These are phyloP conservation scores for Perizoma affinitatum DNA, from an alignment of 2,888 invertebrate species.

Conservation along the genomic window DNA sequence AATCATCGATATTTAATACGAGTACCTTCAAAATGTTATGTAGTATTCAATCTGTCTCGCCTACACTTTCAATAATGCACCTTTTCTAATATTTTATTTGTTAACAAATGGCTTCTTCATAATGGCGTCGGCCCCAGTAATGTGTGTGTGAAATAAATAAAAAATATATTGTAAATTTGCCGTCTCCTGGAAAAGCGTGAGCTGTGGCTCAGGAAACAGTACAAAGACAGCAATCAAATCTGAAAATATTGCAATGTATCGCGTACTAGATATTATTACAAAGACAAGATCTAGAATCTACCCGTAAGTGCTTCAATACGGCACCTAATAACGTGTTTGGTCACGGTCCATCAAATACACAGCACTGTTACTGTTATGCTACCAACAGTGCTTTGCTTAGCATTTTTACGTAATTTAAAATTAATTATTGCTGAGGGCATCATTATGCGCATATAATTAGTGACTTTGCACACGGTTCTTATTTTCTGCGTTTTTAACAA, in stretches of 20 bases:
- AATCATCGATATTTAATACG: too few relatives aligned
- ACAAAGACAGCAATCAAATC: background rate
- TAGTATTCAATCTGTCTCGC: too few relatives aligned
- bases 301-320: slow-evolving; percentile 7
- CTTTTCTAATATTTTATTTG: too few relatives aligned
- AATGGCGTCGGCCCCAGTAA: too few relatives aligned
- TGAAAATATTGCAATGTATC: slow-evolving; percentile 3
- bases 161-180: too few relatives aligned
- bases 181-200: too few relatives aligned
- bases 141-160: too few relatives aligned
- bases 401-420: slow-evolving; percentile 54
- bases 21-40: too few relatives aligned
- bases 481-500: background rate
- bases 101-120: too few relatives aligned
- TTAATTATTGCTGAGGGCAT: slow-evolving; percentile 48
- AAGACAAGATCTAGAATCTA: slow-evolving; percentile 11
- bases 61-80: too few relatives aligned
- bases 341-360: slow-evolving; percentile 45
- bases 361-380: slow-evolving; percentile 42
- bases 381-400: slow-evolving; percentile 35
- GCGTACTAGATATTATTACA: background rate
- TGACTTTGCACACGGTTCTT: slow-evolving; percentile 3
- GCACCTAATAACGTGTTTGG: slow-evolving; percentile 26
- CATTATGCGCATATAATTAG: slow-evolving; percentile 44
- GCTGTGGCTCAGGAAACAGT: background rate